These are phyloP conservation scores for Epirrhoe alternata DNA, from an alignment of 2,888 invertebrate species.

Conservation along the genomic window DNA sequence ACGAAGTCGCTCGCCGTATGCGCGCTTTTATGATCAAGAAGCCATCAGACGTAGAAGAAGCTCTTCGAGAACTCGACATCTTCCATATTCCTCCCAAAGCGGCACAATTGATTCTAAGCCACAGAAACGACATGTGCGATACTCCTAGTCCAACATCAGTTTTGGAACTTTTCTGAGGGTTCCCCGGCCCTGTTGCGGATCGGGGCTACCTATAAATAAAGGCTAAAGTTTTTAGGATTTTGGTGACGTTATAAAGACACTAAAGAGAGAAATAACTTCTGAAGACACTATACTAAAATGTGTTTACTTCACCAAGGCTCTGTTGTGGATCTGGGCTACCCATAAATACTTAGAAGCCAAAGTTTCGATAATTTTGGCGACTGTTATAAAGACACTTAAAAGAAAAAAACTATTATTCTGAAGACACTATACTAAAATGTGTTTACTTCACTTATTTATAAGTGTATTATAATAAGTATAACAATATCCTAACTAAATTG, in stretches of 20 bases:
- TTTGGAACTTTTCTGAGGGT: slow-evolving; percentile 75
- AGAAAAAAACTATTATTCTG: too few species aligned
- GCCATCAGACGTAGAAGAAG: slow-evolving; percentile 40
- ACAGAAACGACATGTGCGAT: slow-evolving; percentile 72
- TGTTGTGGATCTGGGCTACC: too few species aligned
- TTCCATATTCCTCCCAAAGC: slow-evolving; percentile 52
- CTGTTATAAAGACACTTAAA: too few species aligned
- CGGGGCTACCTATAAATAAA: slow-evolving; percentile 25
- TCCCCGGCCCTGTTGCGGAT: slow-evolving; percentile 67
- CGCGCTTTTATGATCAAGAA: slow-evolving; percentile 85
- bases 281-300: neutral
- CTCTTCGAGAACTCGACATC: slow-evolving; percentile 49
- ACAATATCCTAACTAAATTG: neutral
- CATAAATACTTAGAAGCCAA: too few species aligned
- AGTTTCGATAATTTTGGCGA: too few species aligned
- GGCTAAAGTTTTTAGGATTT: neutral
- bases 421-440: too few species aligned
- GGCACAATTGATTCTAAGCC: slow-evolving; percentile 68
- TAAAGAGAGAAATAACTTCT: neutral
- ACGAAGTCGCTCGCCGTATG: slow-evolving; percentile 91
- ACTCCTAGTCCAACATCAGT: slow-evolving; percentile 63
- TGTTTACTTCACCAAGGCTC: too few species aligned
- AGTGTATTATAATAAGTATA: too few species aligned
- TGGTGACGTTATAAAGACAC: neutral
- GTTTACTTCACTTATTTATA: too few species aligned